Conservation (phyloP, 2,888 invertebrate genomes). For the Drosophila mayaguana region DNA sequence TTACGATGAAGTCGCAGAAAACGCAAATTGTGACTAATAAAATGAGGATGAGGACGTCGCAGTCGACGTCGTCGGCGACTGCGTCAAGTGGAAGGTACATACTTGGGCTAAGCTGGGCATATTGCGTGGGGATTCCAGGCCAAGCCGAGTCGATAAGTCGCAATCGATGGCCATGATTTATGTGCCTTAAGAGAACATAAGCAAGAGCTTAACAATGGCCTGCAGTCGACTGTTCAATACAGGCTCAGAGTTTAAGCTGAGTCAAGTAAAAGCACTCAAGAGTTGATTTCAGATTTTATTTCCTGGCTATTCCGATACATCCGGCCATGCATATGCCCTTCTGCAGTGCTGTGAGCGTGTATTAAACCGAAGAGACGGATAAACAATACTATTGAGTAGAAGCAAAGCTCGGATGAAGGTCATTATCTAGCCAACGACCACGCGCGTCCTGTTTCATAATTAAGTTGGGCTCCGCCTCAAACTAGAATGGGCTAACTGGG, state of each 20-base stretch:
- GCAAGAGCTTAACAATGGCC: background rate
- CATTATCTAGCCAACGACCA: conserved; percentile 50
- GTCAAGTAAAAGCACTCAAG: background rate
- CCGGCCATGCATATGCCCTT: background rate
- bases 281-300: background rate
- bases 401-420: conserved; percentile 41
- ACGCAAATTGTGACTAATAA: conserved; percentile 68
- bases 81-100: conserved; percentile 38
- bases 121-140: conserved; percentile 58
- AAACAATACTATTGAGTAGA: conserved; percentile 19
- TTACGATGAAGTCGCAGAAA: conserved; percentile 61
- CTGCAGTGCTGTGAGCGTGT: background rate
- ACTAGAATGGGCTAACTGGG: conserved; percentile 26
- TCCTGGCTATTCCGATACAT: background rate
- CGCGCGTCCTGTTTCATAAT: conserved; percentile 59
- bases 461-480: conserved; percentile 53
- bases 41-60: conserved; percentile 36
- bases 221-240: background rate
- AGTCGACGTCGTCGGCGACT: conserved; percentile 17
- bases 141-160: conserved; percentile 51
- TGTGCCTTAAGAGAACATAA: conserved; percentile 25
- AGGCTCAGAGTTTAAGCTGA: background rate
- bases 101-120: conserved; percentile 25
- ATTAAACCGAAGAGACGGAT: conserved; percentile 2
- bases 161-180: conserved; percentile 67